Evolutionary conservation across 2,797 vertebrate genomes (phyloP).

Genomic region (Darevskia mixta): DNA sequence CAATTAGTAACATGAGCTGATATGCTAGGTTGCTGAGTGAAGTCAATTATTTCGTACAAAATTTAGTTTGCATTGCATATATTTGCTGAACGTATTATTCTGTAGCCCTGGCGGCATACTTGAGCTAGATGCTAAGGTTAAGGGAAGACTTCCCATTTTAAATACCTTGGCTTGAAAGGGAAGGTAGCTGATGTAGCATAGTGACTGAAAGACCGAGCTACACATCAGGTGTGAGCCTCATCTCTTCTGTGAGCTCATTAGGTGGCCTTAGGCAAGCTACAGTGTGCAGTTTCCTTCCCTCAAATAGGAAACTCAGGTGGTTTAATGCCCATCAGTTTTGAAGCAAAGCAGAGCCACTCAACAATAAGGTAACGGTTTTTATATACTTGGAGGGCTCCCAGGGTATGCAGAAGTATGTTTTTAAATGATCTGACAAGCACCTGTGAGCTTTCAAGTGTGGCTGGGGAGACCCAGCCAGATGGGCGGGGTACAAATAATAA

Average conservation of each 20-base stretch:
- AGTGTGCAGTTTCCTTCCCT: no score
- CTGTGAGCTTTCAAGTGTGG: no score
- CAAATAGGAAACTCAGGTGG: no score
- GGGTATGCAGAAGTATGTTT: no score
- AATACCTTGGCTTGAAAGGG: not conserved
- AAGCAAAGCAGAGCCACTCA: no score
- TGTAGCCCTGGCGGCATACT: slow-evolving; percentile 6
- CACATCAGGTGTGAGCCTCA: not conserved
- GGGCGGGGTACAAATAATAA: no score
- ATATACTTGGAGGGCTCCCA: no score
- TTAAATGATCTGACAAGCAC: no score
- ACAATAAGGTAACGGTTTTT: no score
- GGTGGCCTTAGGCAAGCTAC: not conserved
- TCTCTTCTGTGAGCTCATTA: not conserved
- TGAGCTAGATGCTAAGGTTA: not conserved
- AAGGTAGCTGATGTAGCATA: not conserved
- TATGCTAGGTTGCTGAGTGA: slow-evolving; percentile 24
- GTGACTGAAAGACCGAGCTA: not conserved
- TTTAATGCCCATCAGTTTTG: no score
- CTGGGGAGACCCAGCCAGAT: no score
- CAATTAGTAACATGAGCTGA: slow-evolving; percentile 1
- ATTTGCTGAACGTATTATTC: not conserved
- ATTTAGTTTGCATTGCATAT: not conserved
- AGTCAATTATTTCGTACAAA: slow-evolving; percentile 14
- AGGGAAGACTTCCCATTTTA: not conserved